Base-by-base conservation (phyloP, 2,888 invertebrate genomes). In the Synergus japonicus region DNA sequence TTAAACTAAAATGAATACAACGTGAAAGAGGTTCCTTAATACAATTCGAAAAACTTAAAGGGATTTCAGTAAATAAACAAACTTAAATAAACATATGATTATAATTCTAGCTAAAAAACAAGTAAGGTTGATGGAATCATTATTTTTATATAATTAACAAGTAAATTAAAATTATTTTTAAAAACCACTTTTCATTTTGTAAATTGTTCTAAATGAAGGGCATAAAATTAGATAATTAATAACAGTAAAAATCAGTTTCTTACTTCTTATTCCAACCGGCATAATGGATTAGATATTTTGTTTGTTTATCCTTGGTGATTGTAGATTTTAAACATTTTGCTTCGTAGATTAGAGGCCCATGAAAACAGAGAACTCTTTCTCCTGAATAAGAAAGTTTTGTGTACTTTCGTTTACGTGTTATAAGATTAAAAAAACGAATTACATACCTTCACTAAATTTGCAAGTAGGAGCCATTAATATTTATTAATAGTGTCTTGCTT, bases 221-320 rank as follows among this genome's bases (percentile, higher is more conserved):
- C 29, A 29, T 29, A 29, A 29, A 29, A 29, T 29, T 29, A 29
- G 29, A 29, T 22, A 22, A 41, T 43, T 37, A 37, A 79, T 29
- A 37, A 78, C 3, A 12, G 41, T 67, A 18, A 15, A 18, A 69
- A 54, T 49, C n/a, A 54, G 3, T 43, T 7, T 92, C 94, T 93
- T 94, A 98, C 97, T 97, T 98, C 93, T 98, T 98, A 91, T 98
- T 98, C 98, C 98, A 98, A 12, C 98, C 98, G 85, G 97, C 97
- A 92, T 98, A 98, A 93, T 98, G 98, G 83, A 98, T 97, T 81
- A 97, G 95, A 92, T 98, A 98, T 89, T 97, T 95, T 13, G 96
- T 94, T 92, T 95, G 95, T 92, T 97, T 97, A 86, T 97, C 97
- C 92, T 97, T 97, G 9, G 95, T 95, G 83, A 96, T 93, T 78